Conservation (phyloP, 2,797 vertebrate species). For the Podarcis siculus region DNA sequence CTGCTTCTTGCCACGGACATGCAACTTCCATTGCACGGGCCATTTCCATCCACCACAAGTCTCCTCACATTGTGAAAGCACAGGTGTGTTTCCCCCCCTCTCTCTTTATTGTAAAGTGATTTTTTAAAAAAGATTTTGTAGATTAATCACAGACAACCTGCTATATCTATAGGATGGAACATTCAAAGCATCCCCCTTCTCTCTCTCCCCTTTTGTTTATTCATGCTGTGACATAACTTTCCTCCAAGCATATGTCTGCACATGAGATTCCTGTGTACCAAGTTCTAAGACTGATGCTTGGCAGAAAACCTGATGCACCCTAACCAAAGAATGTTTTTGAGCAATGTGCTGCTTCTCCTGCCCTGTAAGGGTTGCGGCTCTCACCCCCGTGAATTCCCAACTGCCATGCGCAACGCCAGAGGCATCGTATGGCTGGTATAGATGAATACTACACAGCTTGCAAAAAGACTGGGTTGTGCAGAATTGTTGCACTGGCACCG, state of each 20-base stretch:
- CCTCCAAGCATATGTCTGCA: background rate
- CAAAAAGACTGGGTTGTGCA: background rate
- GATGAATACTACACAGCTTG: too few species aligned
- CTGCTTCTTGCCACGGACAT: background rate
- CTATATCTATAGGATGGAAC: background rate
- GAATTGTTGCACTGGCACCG: background rate
- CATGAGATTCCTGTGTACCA: background rate
- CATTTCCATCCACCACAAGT: background rate
- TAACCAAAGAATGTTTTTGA: background rate
- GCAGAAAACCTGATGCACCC: too few species aligned
- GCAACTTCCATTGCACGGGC: background rate
- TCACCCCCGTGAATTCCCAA: background rate
- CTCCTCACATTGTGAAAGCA: background rate
- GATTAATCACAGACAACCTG: background rate
- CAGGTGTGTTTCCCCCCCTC: background rate
- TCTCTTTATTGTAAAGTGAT: constrained; percentile 1
- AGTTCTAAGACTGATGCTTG: background rate
- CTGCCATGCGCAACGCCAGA: background rate
- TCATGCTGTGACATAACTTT: background rate
- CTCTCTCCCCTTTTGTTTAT: background rate
- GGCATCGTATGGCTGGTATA: too few species aligned
- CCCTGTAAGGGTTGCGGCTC: too few species aligned
- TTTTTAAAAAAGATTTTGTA: background rate
- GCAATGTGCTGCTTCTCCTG: background rate
- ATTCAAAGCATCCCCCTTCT: background rate